These are phyloP conservation scores for Amphipoea oculea DNA, from an alignment of 2,888 invertebrate species.

Conservation along the genomic window DNA sequence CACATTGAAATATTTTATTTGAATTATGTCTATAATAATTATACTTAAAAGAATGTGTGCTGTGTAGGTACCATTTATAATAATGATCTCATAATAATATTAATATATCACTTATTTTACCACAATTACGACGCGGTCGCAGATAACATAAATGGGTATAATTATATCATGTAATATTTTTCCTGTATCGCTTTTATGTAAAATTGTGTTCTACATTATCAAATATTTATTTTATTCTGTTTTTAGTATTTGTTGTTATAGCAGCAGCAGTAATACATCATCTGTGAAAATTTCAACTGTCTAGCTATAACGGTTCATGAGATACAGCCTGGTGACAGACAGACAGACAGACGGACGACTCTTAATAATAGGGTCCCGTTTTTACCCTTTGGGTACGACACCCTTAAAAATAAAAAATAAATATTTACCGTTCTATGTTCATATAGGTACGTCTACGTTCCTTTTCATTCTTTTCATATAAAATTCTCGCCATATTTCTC, in stretches of 20 bases:
- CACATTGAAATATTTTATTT: not conserved
- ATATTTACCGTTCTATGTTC: not conserved
- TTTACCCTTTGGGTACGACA: too few species aligned
- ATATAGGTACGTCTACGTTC: not conserved
- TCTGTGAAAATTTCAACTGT: too few species aligned
- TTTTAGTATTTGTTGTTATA: too few species aligned
- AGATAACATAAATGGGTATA: not conserved
- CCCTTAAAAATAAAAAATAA: too few species aligned
- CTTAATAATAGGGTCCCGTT: too few species aligned
- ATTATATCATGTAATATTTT: not conserved
- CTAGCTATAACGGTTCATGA: too few species aligned
- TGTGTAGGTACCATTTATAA: not conserved
- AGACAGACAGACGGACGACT: too few species aligned
- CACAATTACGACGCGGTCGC: not conserved
- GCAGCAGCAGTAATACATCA: too few species aligned
- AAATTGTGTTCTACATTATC: not conserved
- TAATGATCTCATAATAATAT: not conserved
- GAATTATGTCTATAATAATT: not conserved
- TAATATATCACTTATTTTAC: not conserved
- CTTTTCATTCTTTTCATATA: slow-evolving; percentile 20
- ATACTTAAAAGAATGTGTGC: not conserved
- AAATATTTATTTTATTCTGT: too few species aligned
- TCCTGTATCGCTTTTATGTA: not conserved
- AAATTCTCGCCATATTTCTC: slow-evolving; percentile 13
- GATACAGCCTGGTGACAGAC: too few species aligned